phyloP scores from a whole-genome alignment of 2,888 invertebrate species.

The Teleogryllus oceanicus region DNA sequence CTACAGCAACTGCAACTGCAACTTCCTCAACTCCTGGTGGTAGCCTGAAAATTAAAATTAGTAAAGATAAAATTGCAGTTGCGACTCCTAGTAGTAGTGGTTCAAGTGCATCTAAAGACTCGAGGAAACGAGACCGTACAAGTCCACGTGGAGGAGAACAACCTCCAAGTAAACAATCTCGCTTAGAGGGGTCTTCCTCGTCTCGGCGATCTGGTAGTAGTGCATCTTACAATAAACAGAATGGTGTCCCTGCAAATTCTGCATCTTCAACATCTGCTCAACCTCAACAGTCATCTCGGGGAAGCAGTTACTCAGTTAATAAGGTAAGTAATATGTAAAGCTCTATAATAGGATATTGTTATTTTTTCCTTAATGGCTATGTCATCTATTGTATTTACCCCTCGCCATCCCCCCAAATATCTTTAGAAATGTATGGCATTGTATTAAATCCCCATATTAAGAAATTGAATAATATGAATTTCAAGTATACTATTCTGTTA shows the following conservation, averaged over 20 bases:
- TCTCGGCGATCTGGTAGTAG: slow-evolving; percentile 37
- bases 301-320: background rate
- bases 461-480: too few relatives aligned
- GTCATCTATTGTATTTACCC: too few relatives aligned
- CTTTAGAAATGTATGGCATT: too few relatives aligned
- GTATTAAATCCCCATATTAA: too few relatives aligned
- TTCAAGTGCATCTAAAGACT: slow-evolving; percentile 39
- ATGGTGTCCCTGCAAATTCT: slow-evolving; percentile 33
- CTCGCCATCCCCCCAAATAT: too few relatives aligned
- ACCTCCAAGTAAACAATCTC: slow-evolving; percentile 26
- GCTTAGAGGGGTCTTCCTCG: slow-evolving; percentile 20
- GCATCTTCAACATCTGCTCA: background rate
- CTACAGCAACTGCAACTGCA: slow-evolving; percentile 43
- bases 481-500: too few relatives aligned
- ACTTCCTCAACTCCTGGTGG: slow-evolving; percentile 37
- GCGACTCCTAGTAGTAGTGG: slow-evolving; percentile 32
- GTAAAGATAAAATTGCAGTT: slow-evolving; percentile 63
- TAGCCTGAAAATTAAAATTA: slow-evolving; percentile 62
- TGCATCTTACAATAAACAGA: slow-evolving; percentile 42
- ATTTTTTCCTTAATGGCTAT: too few relatives aligned
- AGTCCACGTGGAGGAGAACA: slow-evolving; percentile 24
- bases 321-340: background rate
- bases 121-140: slow-evolving; percentile 36
- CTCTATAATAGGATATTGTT: too few relatives aligned
- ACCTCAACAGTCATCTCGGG: slow-evolving; percentile 18